phyloP scores from a whole-genome alignment of 2,888 invertebrate species.

The Andricus curvator region DNA sequence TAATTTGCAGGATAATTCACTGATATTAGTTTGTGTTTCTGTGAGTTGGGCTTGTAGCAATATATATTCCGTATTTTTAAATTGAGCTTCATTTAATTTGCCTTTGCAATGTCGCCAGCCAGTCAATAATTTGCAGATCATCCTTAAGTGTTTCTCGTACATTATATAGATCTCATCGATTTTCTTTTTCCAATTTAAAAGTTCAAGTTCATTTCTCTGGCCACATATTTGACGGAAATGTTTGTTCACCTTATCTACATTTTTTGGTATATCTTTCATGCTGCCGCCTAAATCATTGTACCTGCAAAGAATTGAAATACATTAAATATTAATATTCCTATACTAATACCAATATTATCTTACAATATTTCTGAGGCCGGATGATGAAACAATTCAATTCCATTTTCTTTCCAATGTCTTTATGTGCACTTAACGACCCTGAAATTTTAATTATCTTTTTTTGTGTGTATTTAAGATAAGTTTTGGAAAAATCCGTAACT shows the following conservation, averaged over 20 bases:
- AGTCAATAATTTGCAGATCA: slow-evolving; percentile 1
- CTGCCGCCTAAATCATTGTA: neutral
- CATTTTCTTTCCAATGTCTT: too few relatives aligned
- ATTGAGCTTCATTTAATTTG: neutral
- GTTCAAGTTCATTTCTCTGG: neutral
- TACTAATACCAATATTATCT: too few relatives aligned
- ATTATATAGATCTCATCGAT: slow-evolving; percentile 30
- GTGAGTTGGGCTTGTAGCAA: slow-evolving; percentile 12
- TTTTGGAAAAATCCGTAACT: too few relatives aligned
- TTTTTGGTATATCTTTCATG: neutral
- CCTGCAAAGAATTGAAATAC: neutral
- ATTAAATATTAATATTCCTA: neutral
- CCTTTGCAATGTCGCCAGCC: slow-evolving; percentile 9
- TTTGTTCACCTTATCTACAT: slow-evolving; percentile 25
- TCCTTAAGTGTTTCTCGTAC: slow-evolving; percentile 25
- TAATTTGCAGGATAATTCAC: slow-evolving; percentile 14
- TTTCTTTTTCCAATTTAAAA: slow-evolving; percentile 26
- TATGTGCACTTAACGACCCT: too few relatives aligned
- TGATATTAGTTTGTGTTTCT: slow-evolving; percentile 23
- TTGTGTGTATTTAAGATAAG: too few relatives aligned
- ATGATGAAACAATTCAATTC: too few relatives aligned
- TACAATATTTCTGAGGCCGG: too few relatives aligned
- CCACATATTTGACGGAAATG: neutral
- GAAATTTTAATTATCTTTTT: too few relatives aligned
- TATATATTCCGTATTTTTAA: slow-evolving; percentile 4